Evolutionary conservation across 2,113 vertebrate species (phyloP).

Genomic region (Hiodon tergisus): DNA sequence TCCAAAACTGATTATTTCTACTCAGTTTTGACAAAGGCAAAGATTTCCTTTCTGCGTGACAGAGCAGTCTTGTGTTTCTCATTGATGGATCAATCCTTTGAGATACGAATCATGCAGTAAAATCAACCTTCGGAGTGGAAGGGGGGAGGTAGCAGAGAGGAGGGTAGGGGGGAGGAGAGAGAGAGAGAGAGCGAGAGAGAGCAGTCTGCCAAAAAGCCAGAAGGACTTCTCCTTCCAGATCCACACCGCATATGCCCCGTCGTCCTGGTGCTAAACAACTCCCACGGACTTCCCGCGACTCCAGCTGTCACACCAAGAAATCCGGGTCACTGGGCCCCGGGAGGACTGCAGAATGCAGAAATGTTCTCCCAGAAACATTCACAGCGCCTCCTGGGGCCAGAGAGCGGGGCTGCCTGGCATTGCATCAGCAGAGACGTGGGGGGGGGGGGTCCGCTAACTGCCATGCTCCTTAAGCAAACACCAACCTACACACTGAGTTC

Average conservation of each 20-base stretch:
- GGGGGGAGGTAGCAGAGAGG: background rate
- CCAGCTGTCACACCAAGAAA: background rate
- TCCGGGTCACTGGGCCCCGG: background rate
- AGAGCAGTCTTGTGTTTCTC: background rate
- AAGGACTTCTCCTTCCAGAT: conserved; percentile 17
- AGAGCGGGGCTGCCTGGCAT: no score
- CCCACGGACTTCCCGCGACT: conserved; percentile 14
- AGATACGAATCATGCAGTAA: background rate
- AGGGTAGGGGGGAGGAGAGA: background rate
- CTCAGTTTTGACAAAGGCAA: no score
- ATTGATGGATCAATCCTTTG: background rate
- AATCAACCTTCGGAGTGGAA: conserved; percentile 18
- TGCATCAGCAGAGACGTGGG: no score
- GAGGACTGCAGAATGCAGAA: background rate
- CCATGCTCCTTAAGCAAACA: no score
- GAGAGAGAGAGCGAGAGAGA: conserved; percentile 7
- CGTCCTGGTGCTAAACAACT: conserved; percentile 1
- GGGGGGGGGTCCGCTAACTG: no score
- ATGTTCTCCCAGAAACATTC: background rate
- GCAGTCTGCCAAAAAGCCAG: conserved; percentile 19
- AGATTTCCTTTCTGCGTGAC: background rate
- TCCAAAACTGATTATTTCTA: no score
- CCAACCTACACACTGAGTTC: no score
- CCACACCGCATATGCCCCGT: conserved; percentile 27
- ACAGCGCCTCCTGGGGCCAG: no score